phyloP scores from a whole-genome alignment of 2,888 invertebrate species.

The Keiferia lycopersicella region DNA sequence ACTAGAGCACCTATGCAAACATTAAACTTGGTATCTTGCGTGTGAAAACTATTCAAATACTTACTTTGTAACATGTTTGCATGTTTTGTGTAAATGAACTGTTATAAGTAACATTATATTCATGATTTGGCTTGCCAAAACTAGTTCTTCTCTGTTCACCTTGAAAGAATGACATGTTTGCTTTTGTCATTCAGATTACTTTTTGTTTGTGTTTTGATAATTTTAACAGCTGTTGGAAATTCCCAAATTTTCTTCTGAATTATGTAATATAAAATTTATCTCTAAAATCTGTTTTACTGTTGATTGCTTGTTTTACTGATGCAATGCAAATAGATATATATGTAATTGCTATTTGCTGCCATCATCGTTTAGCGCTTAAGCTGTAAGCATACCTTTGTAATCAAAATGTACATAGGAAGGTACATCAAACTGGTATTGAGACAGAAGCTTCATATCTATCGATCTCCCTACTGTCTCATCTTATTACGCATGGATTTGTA shows the following conservation, averaged over 20 bases:
- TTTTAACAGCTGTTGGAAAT: constrained; percentile 9
- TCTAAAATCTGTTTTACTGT: neutral
- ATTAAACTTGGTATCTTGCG: constrained; percentile 1
- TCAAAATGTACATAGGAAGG: too few species aligned
- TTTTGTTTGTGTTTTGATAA: constrained; percentile 5
- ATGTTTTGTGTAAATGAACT: neutral
- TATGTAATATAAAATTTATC: neutral
- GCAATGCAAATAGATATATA: neutral
- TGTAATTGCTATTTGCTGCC: too few species aligned
- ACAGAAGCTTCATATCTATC: too few species aligned
- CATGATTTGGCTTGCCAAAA: neutral
- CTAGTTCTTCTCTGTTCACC: neutral
- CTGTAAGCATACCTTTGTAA: too few species aligned
- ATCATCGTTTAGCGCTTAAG: too few species aligned
- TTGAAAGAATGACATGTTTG: neutral
- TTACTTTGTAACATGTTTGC: constrained; percentile 2
- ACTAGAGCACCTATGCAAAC: constrained; percentile 12
- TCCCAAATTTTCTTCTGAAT: neutral
- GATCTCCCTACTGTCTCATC: too few species aligned
- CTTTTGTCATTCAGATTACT: constrained; percentile 4
- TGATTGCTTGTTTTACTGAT: neutral
- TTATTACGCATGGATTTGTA: too few species aligned
- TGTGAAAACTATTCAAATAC: constrained; percentile 4
- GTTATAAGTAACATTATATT: neutral
- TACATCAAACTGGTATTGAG: too few species aligned